Base-by-base conservation (phyloP, 2,797 vertebrate genomes). In the Schizopygopsis pylzovi region DNA sequence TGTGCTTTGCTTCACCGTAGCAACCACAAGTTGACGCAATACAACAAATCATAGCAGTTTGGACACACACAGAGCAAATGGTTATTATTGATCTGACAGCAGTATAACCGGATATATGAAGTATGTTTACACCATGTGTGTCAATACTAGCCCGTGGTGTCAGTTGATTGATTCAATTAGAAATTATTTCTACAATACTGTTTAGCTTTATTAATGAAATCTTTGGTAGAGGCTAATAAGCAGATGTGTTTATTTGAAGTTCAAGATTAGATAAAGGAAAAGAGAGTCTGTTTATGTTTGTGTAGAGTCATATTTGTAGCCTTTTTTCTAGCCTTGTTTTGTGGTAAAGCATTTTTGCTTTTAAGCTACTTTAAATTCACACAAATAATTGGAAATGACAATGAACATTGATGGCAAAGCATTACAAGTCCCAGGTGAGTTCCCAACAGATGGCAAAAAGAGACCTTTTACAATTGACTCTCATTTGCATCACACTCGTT, bases 401-500 rank as follows among this genome's bases (percentile, higher is more conserved):
- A 79, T 52, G 77, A 71, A 43, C 67, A 56, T 45, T 28, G 79
- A 85, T 87, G 75, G 65, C 56, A 83, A 83, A 87, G 83, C 80
- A 83, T 82, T 83, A 73, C 56, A 39, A 39, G 81, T 87, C 82
- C 77, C 91, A 83, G 82, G 90, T 89, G 90, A 88, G 75, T 81
- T 88, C 39, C 18, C n/a, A 81, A 83, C 88, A 87, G 85, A 84
- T 89, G 88, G 79, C 82, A 77, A 88, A 90, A 76, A 84, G 78
- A 89, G 85, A 75, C 45, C 70, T 67, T 85, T 84, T 88, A 47
- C 75, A 83, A 81, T 79, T 84, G 68, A 73, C 84, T 86, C 85
- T 85, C 81, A 89, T 88, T 87, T 88, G 89, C 88, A 89, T 90
- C 59, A 59, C 81, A 43, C 70, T 77, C 25, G 41, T 68, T 85